Evolutionary conservation across 2,888 invertebrate genomes (phyloP), one percentile per base, ranked within the genome.

Genomic region (Lasioglossum vierecki): DNA sequence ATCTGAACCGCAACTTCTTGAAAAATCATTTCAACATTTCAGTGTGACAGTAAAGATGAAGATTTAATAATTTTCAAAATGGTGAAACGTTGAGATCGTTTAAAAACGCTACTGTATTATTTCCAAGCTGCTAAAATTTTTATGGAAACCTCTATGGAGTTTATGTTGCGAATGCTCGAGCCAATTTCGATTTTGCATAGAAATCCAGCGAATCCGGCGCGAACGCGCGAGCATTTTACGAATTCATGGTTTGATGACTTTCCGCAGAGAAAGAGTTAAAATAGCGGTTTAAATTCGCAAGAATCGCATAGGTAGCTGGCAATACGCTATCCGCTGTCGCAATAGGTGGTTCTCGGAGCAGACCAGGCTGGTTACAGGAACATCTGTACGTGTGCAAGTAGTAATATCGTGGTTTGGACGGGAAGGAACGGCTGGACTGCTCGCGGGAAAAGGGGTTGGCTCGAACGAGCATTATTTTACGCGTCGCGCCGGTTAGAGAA

Each of bases 321-420:
- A 13, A 9, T 13, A 26, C 60, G 60, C 13, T 60, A 13, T 63
- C 26, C 30, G 60, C 5, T 63, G 60, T 63, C 30, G 60, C 60
- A 30, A 30, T 63, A 63, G 26, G 2, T 30, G 60, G 26, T 63
- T 63, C 66, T 22, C 18, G 35, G 35, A 41, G 35, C 68, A 68
- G 22, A 68, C 68, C 68, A 41, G 60, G 11, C 44, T n/a, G 73
- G 72, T 82, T 81, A 39, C 68, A 75, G 79, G 72, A 85, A 92
- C 91, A 91, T 91, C 92, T 90, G 91, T 92, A 90, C 93, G 93
- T 92, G 91, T 90, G 88, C 91, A 92, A 93, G 93, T 93, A 93
- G 92, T 93, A 93, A 93, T 93, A 93, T 93, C 88, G 89, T 86
- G 89, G 88, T 93, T 91, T 87, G 90, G 91, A 92, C 92, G 81